phyloP scores from a whole-genome alignment of 1,140 invertebrate genomes.

The Rhagoletis zephyria region DNA sequence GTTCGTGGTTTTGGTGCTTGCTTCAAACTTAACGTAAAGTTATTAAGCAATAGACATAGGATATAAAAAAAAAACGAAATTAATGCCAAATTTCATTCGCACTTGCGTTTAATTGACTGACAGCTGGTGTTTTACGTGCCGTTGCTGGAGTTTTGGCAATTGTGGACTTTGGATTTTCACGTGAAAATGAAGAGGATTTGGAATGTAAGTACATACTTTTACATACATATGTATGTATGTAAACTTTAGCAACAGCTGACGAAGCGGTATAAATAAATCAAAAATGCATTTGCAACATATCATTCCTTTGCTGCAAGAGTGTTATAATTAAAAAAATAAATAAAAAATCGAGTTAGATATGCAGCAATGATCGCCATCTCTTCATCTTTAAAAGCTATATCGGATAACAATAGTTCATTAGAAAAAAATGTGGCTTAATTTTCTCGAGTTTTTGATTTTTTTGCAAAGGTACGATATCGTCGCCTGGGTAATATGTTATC shows the following conservation, averaged over 20 bases:
- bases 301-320: no score
- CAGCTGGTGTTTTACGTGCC: background rate
- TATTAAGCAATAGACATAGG: background rate
- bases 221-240: background rate
- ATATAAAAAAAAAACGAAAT: background rate
- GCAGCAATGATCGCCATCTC: no score
- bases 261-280: background rate
- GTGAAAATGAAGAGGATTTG: constrained; percentile 62
- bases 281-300: background rate
- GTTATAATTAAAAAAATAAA: no score
- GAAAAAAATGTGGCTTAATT: no score
- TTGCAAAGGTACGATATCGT: no score
- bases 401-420: no score
- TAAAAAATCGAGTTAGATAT: no score
- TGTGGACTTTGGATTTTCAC: background rate
- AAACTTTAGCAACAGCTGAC: background rate
- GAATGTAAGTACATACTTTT: constrained; percentile 62
- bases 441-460: no score
- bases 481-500: no score
- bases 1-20: background rate
- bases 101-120: background rate
- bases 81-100: constrained; percentile 41
- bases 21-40: background rate
- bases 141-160: background rate
- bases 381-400: no score